Base-by-base conservation (phyloP, 2,113 vertebrate genomes). In the Tapirus terrestris region DNA sequence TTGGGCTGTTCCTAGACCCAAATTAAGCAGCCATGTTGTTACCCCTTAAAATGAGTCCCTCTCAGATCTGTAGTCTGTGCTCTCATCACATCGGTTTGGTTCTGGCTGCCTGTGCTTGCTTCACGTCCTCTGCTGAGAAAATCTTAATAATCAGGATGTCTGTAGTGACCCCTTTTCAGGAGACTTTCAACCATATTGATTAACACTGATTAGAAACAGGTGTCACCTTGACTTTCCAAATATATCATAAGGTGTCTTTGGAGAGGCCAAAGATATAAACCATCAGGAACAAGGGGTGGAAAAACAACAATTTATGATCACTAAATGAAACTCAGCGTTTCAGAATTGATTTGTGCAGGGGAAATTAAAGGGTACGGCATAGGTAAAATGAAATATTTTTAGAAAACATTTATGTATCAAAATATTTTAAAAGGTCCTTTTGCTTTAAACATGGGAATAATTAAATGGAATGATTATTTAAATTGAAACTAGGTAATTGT, bases 141-240 rank as follows among this genome's bases (percentile, higher is more conserved):
- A 63, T 68, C 61, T 81, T 61, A n/a, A 53, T 58, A 63, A 70
- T 70, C 27, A 12, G 14, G 4, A 77, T 86, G 48, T 63, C n/a
- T 60, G 4, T 68, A 31, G 23, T 60, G 61, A 73, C 18, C 23
- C 13, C 20, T 84, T 86, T 79, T 45, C 77, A 75, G 21, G 65
- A 93, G 73, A 36, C 31, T 73, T 91, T 72, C 67, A 67, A 36
- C 63, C 21, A 3, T 23, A 58, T 29, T 87, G 58, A 68, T 43
- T 82, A 65, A 56, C n/a, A 56, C 43, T 65, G 43, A 51, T 91
- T 91, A 88, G 81, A 83, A 82, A 63, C 21, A 67, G 75, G 39
- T 83, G 68, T 94, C 79, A 93, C 95, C 86, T 95, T 95, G 90
- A 58, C 75, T 90, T 93, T 68, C 17, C 58, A 95, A 68, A 39